These are phyloP conservation scores for Pseudeuparius sepicola DNA, from an alignment of 2,888 invertebrate species.

Conservation along the genomic window DNA sequence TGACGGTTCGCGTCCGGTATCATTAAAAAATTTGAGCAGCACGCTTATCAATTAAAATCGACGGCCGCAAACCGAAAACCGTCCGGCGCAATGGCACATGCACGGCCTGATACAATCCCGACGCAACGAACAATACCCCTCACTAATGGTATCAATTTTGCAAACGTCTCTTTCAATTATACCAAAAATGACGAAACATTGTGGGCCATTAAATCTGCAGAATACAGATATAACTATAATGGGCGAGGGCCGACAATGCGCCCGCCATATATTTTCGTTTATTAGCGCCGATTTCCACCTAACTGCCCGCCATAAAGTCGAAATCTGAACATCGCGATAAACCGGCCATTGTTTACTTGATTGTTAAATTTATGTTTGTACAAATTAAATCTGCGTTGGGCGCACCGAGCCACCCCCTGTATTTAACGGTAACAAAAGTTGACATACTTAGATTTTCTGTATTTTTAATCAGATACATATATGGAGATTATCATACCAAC, in stretches of 20 bases:
- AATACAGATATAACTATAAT: slow-evolving; percentile 35
- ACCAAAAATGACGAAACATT: slow-evolving; percentile 32
- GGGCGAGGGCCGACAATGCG: slow-evolving; percentile 28
- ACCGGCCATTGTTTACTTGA: slow-evolving; percentile 41
- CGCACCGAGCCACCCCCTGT: slow-evolving; percentile 1
- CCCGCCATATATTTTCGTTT: slow-evolving; percentile 37
- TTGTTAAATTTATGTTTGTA: slow-evolving; percentile 43
- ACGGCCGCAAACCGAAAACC: too few relatives aligned
- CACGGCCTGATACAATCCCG: too few relatives aligned
- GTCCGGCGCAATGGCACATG: too few relatives aligned
- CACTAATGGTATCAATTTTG: slow-evolving; percentile 28
- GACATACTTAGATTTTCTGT: too few relatives aligned
- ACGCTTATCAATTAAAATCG: too few relatives aligned
- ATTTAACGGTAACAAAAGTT: slow-evolving; percentile 36
- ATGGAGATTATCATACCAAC: too few relatives aligned
- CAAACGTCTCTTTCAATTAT: slow-evolving; percentile 31
- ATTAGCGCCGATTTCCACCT: slow-evolving; percentile 39
- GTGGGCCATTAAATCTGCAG: slow-evolving; percentile 32
- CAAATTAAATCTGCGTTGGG: slow-evolving; percentile 39
- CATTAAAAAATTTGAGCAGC: too few relatives aligned
- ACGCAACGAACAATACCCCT: too few relatives aligned
- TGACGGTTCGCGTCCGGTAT: too few relatives aligned
- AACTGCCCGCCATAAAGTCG: slow-evolving; percentile 38
- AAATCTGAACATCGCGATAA: slow-evolving; percentile 42
- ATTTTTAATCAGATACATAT: too few relatives aligned